A percentile compares a stretch with the other conserved stretches of the same genome.
phyloP scores from a whole-genome alignment of 2,113 vertebrate species.

The Notothenia coriiceps region DNA sequence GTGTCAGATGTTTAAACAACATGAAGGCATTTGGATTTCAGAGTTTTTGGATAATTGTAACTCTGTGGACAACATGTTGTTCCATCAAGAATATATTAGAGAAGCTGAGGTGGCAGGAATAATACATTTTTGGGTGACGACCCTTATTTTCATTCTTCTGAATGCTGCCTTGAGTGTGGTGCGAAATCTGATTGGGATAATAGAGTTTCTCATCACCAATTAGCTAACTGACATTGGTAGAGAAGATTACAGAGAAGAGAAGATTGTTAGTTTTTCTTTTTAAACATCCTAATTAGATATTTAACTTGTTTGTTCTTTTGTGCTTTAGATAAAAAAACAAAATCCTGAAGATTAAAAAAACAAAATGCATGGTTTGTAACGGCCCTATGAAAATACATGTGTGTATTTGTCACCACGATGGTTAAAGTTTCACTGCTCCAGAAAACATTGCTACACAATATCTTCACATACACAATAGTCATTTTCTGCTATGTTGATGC shows the following conservation, averaged over 20 bases:
- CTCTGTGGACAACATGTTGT: slow-evolving; percentile 40
- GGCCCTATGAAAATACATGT: too few species aligned
- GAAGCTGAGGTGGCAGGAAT: slow-evolving; percentile 48
- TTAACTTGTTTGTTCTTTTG: slow-evolving; percentile 2
- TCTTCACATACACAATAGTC: too few species aligned
- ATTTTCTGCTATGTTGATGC: too few species aligned
- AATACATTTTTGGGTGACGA: slow-evolving; percentile 56
- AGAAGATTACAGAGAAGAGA: slow-evolving; percentile 3
- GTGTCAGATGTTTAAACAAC: slow-evolving; percentile 55
- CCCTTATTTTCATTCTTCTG: slow-evolving; percentile 39
- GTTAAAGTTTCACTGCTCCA: too few species aligned
- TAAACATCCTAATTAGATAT: not conserved
- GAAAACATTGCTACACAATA: too few species aligned
- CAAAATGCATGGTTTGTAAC: too few species aligned
- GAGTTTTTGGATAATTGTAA: slow-evolving; percentile 30
- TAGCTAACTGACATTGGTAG: slow-evolving; percentile 24
- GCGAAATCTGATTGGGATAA: slow-evolving; percentile 21
- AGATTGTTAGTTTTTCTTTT: not conserved
- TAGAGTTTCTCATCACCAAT: slow-evolving; percentile 15
- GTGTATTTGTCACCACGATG: too few species aligned
- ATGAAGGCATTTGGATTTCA: slow-evolving; percentile 12
- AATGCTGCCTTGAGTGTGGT: slow-evolving; percentile 22
- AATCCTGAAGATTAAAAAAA: too few species aligned
- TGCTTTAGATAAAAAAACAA: not conserved
- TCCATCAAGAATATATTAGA: slow-evolving; percentile 44